Evolutionary conservation across 53 echinoderm and acorn worm species (phyloP).

Genomic region (Antedon mediterranea): DNA sequence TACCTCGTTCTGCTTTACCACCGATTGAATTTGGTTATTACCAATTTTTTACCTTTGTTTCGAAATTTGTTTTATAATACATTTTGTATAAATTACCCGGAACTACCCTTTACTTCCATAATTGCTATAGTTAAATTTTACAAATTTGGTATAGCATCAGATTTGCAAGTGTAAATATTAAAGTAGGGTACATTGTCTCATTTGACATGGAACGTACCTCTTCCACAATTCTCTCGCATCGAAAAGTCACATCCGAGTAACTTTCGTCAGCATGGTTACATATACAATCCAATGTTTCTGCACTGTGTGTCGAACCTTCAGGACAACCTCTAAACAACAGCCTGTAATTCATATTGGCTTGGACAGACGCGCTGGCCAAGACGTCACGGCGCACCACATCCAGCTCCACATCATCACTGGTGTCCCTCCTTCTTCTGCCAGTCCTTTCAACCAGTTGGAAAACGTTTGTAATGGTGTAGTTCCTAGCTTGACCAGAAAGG

Average conservation of each 20-base stretch:
- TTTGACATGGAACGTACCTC: not conserved
- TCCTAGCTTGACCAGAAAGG: slow-evolving; percentile 30
- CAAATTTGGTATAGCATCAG: too few relatives aligned
- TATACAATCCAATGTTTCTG: slow-evolving; percentile 18
- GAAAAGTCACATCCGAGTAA: slow-evolving; percentile 7
- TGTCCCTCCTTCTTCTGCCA: slow-evolving; percentile 13
- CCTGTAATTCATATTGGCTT: not conserved
- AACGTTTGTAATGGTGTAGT: slow-evolving; percentile 53
- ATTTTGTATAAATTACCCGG: too few relatives aligned
- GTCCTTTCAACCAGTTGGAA: slow-evolving; percentile 37
- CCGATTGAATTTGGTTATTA: too few relatives aligned
- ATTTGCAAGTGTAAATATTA: too few relatives aligned
- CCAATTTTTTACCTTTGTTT: too few relatives aligned
- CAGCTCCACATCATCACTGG: too few relatives aligned
- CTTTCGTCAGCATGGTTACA: slow-evolving; percentile 11
- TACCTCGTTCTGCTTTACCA: too few relatives aligned
- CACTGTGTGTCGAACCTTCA: slow-evolving; percentile 26
- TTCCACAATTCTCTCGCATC: not conserved
- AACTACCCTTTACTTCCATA: too few relatives aligned
- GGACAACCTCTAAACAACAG: slow-evolving; percentile 52
- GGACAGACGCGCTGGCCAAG: not conserved
- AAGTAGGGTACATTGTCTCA: too few relatives aligned
- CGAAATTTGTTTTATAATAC: too few relatives aligned
- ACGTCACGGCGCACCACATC: slow-evolving; percentile 14
- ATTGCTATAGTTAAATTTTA: too few relatives aligned